phyloP scores from a whole-genome alignment of 2,797 vertebrate species.

The Ataeniobius toweri region DNA sequence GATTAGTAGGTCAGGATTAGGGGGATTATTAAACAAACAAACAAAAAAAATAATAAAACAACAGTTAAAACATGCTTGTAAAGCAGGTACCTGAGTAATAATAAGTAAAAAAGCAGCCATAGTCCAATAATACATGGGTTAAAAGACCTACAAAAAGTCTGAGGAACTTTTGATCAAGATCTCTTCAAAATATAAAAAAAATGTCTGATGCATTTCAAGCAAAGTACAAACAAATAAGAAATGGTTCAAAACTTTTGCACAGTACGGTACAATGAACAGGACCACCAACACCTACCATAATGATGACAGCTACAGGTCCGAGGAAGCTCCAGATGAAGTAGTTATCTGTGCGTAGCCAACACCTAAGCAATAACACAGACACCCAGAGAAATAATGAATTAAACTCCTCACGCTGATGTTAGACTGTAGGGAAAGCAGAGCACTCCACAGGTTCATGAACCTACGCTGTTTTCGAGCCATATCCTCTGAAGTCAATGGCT shows the following conservation, averaged over 20 bases:
- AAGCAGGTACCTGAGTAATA: no score
- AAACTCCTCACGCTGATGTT: not conserved
- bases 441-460: conserved; percentile 54
- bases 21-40: no score
- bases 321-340: conserved; percentile 96
- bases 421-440: not conserved
- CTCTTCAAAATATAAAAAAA: not conserved
- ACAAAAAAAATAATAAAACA: no score
- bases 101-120: no score
- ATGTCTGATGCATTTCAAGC: not conserved
- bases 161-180: not conserved
- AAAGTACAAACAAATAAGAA: not conserved
- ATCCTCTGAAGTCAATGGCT: conserved; percentile 92
- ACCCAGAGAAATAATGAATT: conserved; percentile 15
- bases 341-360: conserved; percentile 91
- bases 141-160: no score
- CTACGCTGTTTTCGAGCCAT: conserved; percentile 76
- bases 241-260: not conserved
- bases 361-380: conserved; percentile 72
- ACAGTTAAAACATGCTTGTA: no score
- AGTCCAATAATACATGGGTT: no score
- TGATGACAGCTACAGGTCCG: conserved; percentile 87
- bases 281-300: conserved; percentile 80
- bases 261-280: not conserved
- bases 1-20: not conserved